Conservation (phyloP, 2,888 invertebrate genomes). For the Hirudinaria manillensis region DNA sequence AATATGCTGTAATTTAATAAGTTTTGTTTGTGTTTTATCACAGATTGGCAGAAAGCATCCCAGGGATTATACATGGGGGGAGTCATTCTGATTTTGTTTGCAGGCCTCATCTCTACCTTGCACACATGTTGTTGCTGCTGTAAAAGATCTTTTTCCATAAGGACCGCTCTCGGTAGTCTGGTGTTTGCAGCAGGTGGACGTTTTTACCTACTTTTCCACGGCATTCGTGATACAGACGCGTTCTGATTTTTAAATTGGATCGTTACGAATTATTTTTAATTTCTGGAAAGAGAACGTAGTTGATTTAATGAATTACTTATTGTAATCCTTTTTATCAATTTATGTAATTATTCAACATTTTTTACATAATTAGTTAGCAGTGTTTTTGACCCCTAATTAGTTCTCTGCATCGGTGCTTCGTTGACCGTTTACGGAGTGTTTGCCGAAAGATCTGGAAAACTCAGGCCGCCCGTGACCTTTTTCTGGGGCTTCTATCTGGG, state of each 20-base stretch:
- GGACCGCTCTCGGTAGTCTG: conserved; percentile 33
- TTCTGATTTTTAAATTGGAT: neutral
- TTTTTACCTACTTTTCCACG: neutral
- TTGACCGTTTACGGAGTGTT: conserved; percentile 24
- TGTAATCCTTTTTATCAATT: too few relatives aligned
- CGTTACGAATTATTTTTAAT: neutral
- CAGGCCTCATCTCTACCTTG: conserved; percentile 25
- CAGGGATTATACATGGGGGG: conserved; percentile 33
- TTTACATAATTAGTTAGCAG: too few relatives aligned
- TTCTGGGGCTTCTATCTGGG: conserved; percentile 33
- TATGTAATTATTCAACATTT: too few relatives aligned
- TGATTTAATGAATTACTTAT: too few relatives aligned
- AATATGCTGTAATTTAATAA: neutral
- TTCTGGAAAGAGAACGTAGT: too few relatives aligned
- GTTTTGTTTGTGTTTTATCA: neutral
- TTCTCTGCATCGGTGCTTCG: conserved; percentile 23
- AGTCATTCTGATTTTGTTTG: conserved; percentile 25
- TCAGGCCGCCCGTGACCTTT: conserved; percentile 2
- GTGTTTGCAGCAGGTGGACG: conserved; percentile 25
- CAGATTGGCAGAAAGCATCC: conserved; percentile 33
- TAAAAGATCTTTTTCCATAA: conserved; percentile 30
- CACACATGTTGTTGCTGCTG: conserved; percentile 32
- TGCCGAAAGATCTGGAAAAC: neutral
- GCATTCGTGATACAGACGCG: neutral
- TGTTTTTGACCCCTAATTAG: neutral